These are phyloP conservation scores for Morelia viridis DNA, from an alignment of 2,797 vertebrate species.

Conservation along the genomic window DNA sequence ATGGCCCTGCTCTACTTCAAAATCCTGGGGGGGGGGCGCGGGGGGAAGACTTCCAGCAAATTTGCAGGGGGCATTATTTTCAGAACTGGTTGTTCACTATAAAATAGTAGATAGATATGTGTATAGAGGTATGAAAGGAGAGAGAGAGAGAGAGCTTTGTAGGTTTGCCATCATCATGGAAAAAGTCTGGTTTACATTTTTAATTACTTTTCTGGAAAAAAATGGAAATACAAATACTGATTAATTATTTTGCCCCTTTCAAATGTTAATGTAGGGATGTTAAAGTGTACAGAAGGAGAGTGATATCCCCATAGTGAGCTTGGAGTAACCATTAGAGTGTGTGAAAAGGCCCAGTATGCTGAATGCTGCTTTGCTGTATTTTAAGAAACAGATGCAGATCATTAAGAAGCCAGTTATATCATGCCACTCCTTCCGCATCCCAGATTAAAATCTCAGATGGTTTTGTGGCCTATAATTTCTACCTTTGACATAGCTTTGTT, in stretches of 20 bases:
- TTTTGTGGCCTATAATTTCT: slow-evolving; percentile 11
- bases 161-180: background rate
- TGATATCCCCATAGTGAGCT: background rate
- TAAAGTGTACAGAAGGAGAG: background rate
- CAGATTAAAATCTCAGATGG: background rate
- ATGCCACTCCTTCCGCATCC: background rate
- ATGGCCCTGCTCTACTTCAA: too few relatives aligned
- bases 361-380: background rate
- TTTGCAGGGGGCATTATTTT: too few relatives aligned
- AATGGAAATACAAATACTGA: background rate
- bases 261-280: background rate
- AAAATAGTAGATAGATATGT: too few relatives aligned
- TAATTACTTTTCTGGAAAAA: background rate
- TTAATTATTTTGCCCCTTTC: background rate
- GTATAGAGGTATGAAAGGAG: background rate
- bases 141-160: background rate
- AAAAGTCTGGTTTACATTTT: background rate
- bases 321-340: background rate
- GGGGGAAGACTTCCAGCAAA: too few relatives aligned
- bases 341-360: background rate
- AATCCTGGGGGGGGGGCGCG: too few relatives aligned
- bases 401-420: background rate
- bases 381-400: background rate
- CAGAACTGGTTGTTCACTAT: too few relatives aligned
- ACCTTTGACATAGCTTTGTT: background rate